These are phyloP conservation scores for Drosophila rhopaloa DNA, from an alignment of 1,140 invertebrate species.

Conservation along the genomic window DNA sequence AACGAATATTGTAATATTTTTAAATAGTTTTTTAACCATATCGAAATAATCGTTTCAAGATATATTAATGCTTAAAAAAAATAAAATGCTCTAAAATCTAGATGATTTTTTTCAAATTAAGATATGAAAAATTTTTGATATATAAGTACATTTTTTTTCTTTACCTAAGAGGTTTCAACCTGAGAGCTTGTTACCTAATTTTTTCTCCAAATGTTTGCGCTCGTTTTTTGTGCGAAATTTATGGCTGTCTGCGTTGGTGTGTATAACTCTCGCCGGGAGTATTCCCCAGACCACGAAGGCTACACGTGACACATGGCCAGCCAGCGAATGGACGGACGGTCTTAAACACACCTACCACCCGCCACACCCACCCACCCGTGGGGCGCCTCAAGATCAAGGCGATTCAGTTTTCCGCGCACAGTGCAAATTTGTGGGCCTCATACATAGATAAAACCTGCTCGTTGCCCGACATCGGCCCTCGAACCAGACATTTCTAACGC, in stretches of 20 bases:
- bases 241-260: conserved; percentile 12
- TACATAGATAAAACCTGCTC: conserved; percentile 42
- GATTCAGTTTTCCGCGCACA: conserved; percentile 2
- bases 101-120: no score
- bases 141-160: neutral
- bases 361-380: conserved; percentile 8
- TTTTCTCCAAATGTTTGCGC: conserved; percentile 47
- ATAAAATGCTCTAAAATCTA: no score
- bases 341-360: neutral
- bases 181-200: conserved; percentile 25
- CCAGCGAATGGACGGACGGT: conserved; percentile 3
- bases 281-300: conserved; percentile 69
- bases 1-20: no score
- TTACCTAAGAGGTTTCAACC: neutral
- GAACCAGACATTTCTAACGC: conserved; percentile 57
- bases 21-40: no score
- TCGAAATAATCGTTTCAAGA: no score
- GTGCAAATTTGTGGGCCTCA: conserved; percentile 15
- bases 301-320: conserved; percentile 52
- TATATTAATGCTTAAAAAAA: no score
- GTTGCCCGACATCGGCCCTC: conserved; percentile 21
- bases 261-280: conserved; percentile 38
- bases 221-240: conserved; percentile 23
- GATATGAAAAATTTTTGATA: no score
- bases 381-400: conserved; percentile 46